These are phyloP conservation scores for Vannuccia rotundouncinata DNA, from an alignment of 2,888 invertebrate genomes.

Conservation along the genomic window DNA sequence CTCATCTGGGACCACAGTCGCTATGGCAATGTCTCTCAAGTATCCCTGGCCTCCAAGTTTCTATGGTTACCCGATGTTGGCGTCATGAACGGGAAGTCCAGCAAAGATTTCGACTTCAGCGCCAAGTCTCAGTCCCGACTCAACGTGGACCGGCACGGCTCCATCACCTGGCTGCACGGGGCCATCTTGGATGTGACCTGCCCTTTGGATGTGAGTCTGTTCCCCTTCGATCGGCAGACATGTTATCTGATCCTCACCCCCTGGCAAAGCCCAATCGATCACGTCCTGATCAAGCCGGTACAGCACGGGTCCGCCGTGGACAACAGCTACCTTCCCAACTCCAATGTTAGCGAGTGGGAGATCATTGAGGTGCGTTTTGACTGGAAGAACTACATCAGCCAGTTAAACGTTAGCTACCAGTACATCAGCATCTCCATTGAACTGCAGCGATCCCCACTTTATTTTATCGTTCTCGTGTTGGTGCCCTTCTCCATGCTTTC, in stretches of 20 bases:
- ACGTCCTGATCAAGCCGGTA: constrained; percentile 16
- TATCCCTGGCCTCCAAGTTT: constrained; percentile 5
- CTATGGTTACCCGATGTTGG: constrained; percentile 38
- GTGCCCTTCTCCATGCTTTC: constrained; percentile 40
- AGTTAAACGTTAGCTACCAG: constrained; percentile 16
- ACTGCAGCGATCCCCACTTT: constrained; percentile 36
- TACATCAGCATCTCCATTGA: constrained; percentile 35
- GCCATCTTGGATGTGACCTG: constrained; percentile 36
- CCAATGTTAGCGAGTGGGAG: constrained; percentile 39
- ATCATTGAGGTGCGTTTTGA: constrained; percentile 25
- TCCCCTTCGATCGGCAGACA: constrained; percentile 35
- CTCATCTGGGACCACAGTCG: constrained; percentile 31
- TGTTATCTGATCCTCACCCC: constrained; percentile 32
- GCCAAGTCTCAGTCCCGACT: neutral
- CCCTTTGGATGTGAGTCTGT: constrained; percentile 35
- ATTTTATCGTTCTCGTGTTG: constrained; percentile 37
- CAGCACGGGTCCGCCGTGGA: constrained; percentile 23
- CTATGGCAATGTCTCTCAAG: constrained; percentile 28
- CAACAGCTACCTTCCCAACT: constrained; percentile 34
- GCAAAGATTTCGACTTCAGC: constrained; percentile 38
- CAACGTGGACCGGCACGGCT: constrained; percentile 27
- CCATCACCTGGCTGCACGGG: constrained; percentile 27
- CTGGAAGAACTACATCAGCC: constrained; percentile 29
- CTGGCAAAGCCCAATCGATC: constrained; percentile 25
- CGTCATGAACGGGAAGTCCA: constrained; percentile 35